Percentiles rank a stretch among this genome's conserved stretches.
Conservation (phyloP, 2,113 vertebrate species). For the Festucalex cinctus region DNA sequence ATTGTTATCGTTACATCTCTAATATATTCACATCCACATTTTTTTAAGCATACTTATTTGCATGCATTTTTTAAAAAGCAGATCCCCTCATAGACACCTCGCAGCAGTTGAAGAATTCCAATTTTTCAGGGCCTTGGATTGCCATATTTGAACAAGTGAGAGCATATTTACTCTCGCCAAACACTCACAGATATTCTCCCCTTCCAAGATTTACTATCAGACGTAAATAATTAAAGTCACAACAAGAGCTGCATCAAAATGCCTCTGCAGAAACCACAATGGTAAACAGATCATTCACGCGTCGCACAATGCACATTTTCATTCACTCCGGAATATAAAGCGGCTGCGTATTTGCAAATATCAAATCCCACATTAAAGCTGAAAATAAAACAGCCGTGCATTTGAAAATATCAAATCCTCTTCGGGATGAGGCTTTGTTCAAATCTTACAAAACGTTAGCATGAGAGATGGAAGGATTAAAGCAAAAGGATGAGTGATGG, state of each 20-base stretch:
- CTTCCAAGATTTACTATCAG: not conserved
- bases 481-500: slow-evolving; percentile 5
- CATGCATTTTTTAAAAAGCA: not conserved
- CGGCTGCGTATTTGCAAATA: not conserved
- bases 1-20: too few species aligned
- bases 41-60: too few species aligned
- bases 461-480: slow-evolving; percentile 12
- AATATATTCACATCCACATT: too few species aligned
- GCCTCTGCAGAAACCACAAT: not conserved
- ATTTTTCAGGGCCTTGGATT: not conserved
- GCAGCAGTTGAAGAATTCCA: not conserved
- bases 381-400: too few species aligned
- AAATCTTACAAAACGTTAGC: slow-evolving; percentile 1
- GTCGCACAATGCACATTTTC: not conserved
- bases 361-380: not conserved
- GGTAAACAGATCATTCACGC: slow-evolving; percentile 3
- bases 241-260: not conserved
- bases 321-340: not conserved
- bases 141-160: slow-evolving; percentile 2
- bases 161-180: not conserved
- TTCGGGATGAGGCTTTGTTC: not conserved
- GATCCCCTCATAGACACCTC: not conserved
- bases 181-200: not conserved
- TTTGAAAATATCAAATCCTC: too few species aligned
- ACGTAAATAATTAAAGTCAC: not conserved